Conservation (phyloP, 2,888 invertebrate species). For the Punctoribates punctum region DNA sequence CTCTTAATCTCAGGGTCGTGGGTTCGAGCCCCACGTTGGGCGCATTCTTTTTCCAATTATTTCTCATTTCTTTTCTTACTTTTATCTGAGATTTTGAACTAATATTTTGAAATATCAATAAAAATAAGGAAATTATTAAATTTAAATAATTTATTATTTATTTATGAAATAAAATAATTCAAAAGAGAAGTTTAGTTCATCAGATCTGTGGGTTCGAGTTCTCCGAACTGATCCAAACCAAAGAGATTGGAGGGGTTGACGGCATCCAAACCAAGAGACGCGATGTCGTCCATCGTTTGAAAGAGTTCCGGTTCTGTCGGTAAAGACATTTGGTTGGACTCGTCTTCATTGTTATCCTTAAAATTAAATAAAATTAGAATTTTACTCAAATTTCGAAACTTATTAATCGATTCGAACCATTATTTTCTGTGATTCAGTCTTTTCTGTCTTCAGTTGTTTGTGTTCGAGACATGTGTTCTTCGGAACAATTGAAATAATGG, state of each 20-base stretch:
- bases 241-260: conserved; percentile 46
- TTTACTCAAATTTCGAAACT: not conserved
- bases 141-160: not conserved
- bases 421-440: conserved; percentile 25
- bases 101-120: too few species aligned
- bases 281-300: conserved; percentile 49
- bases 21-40: conserved; percentile 63
- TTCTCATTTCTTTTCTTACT: too few species aligned
- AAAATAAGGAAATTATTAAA: not conserved
- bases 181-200: not conserved
- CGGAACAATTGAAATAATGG: conserved; percentile 45
- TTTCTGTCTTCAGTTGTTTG: conserved; percentile 40
- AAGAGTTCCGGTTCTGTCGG: conserved; percentile 46
- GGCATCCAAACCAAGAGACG: conserved; percentile 47
- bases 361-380: not conserved
- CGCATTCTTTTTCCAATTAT: too few species aligned
- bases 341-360: conserved; percentile 19
- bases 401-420: conserved; percentile 38
- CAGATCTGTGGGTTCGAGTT: conserved; percentile 25
- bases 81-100: too few species aligned
- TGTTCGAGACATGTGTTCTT: conserved; percentile 45
- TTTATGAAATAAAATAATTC: not conserved
- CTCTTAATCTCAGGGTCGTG: conserved; percentile 62
- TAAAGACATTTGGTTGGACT: conserved; percentile 18
- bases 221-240: conserved; percentile 46